phyloP scores from a whole-genome alignment of 2,888 invertebrate species.

The Augiades crinisus region DNA sequence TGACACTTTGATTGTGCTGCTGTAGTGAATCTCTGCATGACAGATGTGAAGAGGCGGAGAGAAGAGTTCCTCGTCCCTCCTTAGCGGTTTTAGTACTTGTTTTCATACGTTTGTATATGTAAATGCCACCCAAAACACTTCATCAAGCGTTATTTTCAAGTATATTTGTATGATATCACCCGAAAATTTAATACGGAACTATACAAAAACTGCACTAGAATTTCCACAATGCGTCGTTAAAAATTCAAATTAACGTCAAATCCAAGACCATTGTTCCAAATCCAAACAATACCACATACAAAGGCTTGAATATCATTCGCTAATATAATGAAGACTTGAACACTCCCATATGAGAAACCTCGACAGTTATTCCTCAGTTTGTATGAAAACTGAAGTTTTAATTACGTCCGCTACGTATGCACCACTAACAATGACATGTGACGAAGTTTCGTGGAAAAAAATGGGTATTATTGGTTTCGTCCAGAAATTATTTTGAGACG shows the following conservation, averaged over 20 bases:
- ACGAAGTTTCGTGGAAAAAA: conserved; percentile 2
- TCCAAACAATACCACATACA: conserved; percentile 10
- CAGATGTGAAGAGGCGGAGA: no score
- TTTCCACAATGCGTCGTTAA: conserved; percentile 18
- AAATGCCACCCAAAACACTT: no score
- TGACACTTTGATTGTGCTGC: no score
- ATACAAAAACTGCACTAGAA: no score
- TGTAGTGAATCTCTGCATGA: no score
- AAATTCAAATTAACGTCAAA: conserved; percentile 21
- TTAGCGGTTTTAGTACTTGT: no score
- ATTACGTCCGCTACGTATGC: conserved; percentile 19
- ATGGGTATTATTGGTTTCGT: not conserved
- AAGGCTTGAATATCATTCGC: conserved; percentile 20
- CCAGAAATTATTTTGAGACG: not conserved
- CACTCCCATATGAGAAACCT: conserved; percentile 13
- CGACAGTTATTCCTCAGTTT: conserved; percentile 9
- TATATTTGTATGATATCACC: not conserved
- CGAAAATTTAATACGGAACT: not conserved
- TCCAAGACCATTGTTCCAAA: conserved; percentile 17
- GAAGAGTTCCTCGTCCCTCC: no score
- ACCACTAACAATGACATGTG: conserved; percentile 18
- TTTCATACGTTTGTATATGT: no score
- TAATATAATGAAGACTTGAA: conserved; percentile 14
- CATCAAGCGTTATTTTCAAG: no score
- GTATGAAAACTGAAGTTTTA: conserved; percentile 13